These are phyloP conservation scores for Cyphomyrus plagiostoma DNA, from an alignment of 2,113 vertebrate genomes.

Conservation along the genomic window DNA sequence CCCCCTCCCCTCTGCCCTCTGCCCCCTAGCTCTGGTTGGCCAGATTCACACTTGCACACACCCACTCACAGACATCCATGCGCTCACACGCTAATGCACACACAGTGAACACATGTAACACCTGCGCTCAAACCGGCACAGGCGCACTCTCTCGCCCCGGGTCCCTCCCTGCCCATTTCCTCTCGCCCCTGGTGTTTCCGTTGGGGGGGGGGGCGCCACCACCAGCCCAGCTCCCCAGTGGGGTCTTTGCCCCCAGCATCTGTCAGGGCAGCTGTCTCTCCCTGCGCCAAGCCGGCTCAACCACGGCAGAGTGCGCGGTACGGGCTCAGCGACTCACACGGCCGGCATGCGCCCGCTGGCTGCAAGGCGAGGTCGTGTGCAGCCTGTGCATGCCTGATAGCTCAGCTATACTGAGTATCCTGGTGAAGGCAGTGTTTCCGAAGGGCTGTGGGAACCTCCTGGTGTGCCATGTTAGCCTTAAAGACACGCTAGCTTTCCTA, in stretches of 20 bases:
- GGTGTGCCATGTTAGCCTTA: not conserved
- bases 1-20: not conserved
- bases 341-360: not conserved
- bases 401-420: not conserved
- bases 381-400: not conserved
- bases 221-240: conserved; percentile 65
- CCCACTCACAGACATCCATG: not conserved
- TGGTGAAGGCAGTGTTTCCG: not conserved
- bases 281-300: conserved; percentile 54
- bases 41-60: not conserved
- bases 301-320: conserved; percentile 42
- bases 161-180: conserved; percentile 73
- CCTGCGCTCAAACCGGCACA: conserved; percentile 30
- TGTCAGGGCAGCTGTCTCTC: conserved; percentile 74
- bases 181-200: conserved; percentile 72
- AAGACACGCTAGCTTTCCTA: not conserved
- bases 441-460: not conserved
- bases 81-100: not conserved
- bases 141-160: conserved; percentile 45
- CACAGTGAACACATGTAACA: conserved; percentile 2
- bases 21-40: not conserved
- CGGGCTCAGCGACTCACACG: not conserved
- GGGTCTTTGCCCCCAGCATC: conserved; percentile 73
- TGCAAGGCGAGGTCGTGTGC: not conserved
- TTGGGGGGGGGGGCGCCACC: conserved; percentile 62